Conservation (phyloP, 2,888 invertebrate genomes). For the Phortica magna region DNA sequence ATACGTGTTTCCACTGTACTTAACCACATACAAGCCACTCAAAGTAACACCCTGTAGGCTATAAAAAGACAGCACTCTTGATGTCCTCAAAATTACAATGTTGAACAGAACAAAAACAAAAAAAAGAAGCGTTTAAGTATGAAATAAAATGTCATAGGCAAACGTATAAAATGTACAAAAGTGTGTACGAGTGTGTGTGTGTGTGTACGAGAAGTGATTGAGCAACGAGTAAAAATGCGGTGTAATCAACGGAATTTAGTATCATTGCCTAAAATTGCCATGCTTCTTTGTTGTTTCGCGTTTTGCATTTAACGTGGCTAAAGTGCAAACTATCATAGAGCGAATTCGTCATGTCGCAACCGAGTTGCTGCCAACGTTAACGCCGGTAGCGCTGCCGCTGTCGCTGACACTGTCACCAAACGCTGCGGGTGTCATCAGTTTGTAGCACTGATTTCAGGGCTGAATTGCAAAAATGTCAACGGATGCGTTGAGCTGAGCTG, state of each 20-base stretch:
- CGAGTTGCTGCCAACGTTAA: not conserved
- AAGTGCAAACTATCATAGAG: not conserved
- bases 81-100: slow-evolving; percentile 26
- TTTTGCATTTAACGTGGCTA: not conserved
- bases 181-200: slow-evolving; percentile 11
- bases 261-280: slow-evolving; percentile 49
- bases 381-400: not conserved
- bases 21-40: not conserved
- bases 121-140: too few species aligned
- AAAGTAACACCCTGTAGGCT: not conserved
- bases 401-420: not conserved
- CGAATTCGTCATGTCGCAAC: slow-evolving; percentile 31
- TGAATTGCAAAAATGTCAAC: slow-evolving; percentile 56
- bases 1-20: not conserved
- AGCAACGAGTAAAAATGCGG: slow-evolving; percentile 17
- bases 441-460: slow-evolving; percentile 67
- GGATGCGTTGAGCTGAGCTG: slow-evolving; percentile 30
- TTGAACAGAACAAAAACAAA: slow-evolving; percentile 5
- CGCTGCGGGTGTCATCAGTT: slow-evolving; percentile 71
- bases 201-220: not conserved
- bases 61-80: slow-evolving; percentile 5
- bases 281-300: not conserved
- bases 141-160: slow-evolving; percentile 1
- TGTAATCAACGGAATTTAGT: slow-evolving; percentile 69
- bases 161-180: slow-evolving; percentile 3